A percentile compares a stretch with the other conserved stretches of the same genome.
Evolutionary conservation across 2,888 invertebrate species (phyloP).

Genomic region (Abrostola tripartita): DNA sequence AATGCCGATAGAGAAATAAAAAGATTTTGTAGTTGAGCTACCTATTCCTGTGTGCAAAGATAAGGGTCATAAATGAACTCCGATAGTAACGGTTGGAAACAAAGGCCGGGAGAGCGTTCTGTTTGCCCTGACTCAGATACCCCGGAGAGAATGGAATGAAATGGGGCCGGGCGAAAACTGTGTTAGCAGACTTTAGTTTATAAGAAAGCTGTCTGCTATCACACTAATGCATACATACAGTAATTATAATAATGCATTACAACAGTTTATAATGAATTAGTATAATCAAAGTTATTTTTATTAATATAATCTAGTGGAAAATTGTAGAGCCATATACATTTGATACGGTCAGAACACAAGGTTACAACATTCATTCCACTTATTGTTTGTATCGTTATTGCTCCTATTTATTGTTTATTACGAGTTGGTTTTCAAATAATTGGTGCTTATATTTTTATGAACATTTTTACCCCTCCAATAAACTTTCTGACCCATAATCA

Average conservation of each 20-base stretch:
- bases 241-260: background rate
- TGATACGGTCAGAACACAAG: constrained; percentile 12
- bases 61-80: constrained; percentile 64
- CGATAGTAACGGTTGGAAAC: constrained; percentile 64
- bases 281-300: constrained; percentile 2
- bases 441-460: constrained; percentile 18
- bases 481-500: constrained; percentile 9
- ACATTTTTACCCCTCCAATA: constrained; percentile 12
- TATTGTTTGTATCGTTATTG: constrained; percentile 6
- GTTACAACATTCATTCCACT: constrained; percentile 17
- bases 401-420: constrained; percentile 24
- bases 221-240: constrained; percentile 35
- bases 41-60: constrained; percentile 56
- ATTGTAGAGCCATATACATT: constrained; percentile 17
- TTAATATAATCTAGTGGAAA: constrained; percentile 10
- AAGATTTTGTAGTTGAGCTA: constrained; percentile 42
- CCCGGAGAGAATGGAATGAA: constrained; percentile 58
- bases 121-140: constrained; percentile 74
- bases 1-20: constrained; percentile 48
- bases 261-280: background rate
- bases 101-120: constrained; percentile 62
- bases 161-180: constrained; percentile 61
- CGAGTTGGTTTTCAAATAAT: constrained; percentile 27
- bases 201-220: constrained; percentile 49
- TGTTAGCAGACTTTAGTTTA: constrained; percentile 55